Evolutionary conservation across 2,797 vertebrate genomes (phyloP).

Genomic region (Hypotaenidia philippensis): DNA sequence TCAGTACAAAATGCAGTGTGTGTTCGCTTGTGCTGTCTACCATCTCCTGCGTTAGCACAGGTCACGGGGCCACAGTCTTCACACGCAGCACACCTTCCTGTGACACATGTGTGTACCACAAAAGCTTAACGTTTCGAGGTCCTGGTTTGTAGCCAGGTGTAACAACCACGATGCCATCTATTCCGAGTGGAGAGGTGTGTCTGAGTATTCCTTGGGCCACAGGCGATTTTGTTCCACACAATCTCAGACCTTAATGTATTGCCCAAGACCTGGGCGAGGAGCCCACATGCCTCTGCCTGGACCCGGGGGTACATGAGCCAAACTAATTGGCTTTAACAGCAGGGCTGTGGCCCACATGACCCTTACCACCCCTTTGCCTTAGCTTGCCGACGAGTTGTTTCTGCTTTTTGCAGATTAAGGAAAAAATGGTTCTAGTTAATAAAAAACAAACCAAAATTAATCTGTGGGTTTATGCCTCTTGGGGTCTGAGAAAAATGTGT

Average conservation of each 20-base stretch:
- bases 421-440: slow-evolving; percentile 26
- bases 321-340: neutral
- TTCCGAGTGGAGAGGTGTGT: neutral
- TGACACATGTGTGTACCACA: neutral
- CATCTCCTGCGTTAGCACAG: neutral
- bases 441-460: slow-evolving; percentile 58
- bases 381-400: neutral
- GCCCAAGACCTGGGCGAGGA: neutral
- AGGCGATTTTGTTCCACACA: neutral
- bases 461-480: neutral
- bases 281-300: neutral
- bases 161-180: neutral
- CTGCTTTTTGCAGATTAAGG: slow-evolving; percentile 18
- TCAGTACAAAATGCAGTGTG: neutral
- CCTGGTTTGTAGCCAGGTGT: neutral
- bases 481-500: slow-evolving; percentile 30
- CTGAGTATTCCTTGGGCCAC: neutral
- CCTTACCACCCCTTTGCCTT: neutral
- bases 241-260: neutral
- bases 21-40: neutral
- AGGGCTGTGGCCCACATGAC: neutral
- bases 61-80: neutral
- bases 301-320: accelerated
- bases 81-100: neutral
- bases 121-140: neutral